Evolutionary conservation across 1,140 invertebrate species (phyloP), one percentile per base, ranked within the genome.

Genomic region (Zaprionus taronus): DNA sequence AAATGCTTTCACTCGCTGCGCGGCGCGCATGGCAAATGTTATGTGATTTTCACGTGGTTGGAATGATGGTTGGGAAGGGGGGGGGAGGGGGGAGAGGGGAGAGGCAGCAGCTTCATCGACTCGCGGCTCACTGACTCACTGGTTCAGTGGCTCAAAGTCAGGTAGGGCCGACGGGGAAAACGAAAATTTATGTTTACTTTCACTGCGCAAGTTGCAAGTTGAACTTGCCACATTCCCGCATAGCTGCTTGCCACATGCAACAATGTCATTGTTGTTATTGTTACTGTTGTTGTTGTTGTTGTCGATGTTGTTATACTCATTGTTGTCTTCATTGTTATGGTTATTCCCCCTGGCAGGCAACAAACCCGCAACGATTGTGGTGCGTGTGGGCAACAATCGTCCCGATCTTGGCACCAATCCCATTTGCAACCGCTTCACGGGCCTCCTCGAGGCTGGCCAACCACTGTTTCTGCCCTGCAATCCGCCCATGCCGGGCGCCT

Each of bases 401-500:
- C 98, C 98, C 1, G 98, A 99, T 93, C 93, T 98, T 51, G 97
- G 97, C 58, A 97, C 96, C 2, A 99, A 99, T 94, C 97, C 98
- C 1, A 96, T 99, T 74, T 99, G 98, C 93, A 98, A 98, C 93
- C 95, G 96, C 26, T 98, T 97, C 93, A 97, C 96, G 4, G 97
- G 97, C 1, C 95, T 95, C 34, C 93, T 98, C 15, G 97, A 98
- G 93, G 97, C 98, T 92, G 98, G 98, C 0, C 96, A 98, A 79
- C 98, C 98, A 0, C 93, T 98, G 0, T 99, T 98, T 92, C 93
- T 99, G 47, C 98, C 98, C 0, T 99, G 98, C 93, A 98, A 98
- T 92, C 97, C 97, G 1, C 97, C 98, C 0, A 98, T 98, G 97
- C 97, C 98, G 0, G 98, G 98, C 4, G 98, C 98, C 15, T 99